Conservation (phyloP, 2,888 invertebrate genomes). For the Aplocera efformata region DNA sequence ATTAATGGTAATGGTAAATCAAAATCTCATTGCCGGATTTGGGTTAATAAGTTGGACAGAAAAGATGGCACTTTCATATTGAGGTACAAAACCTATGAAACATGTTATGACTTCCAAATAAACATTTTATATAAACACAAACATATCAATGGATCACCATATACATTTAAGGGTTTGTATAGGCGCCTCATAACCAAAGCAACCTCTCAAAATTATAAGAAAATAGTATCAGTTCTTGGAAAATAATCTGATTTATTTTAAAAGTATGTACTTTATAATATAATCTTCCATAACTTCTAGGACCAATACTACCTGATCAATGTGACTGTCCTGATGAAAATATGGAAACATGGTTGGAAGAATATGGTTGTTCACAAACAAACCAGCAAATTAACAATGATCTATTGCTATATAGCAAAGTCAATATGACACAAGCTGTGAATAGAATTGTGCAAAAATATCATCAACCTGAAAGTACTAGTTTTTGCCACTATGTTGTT, state of each 20-base stretch:
- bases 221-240: no score
- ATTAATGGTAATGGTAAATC: conserved; percentile 81
- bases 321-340: conserved; percentile 89
- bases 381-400: conserved; percentile 87
- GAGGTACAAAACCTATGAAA: conserved; percentile 89
- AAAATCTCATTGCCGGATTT: conserved; percentile 83
- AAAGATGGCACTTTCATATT: conserved; percentile 92
- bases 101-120: conserved; percentile 86
- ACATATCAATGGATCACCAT: conserved; percentile 84
- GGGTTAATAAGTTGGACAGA: conserved; percentile 88
- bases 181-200: background rate
- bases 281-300: conserved; percentile 49
- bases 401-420: conserved; percentile 82
- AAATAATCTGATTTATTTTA: no score
- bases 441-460: conserved; percentile 84
- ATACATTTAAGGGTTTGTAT: conserved; percentile 79
- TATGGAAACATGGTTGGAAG: conserved; percentile 83
- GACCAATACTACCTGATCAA: conserved; percentile 87
- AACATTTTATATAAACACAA: conserved; percentile 82
- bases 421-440: conserved; percentile 86
- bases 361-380: conserved; percentile 82
- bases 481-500: conserved; percentile 94
- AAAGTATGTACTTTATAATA: no score
- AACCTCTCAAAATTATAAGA: no score
- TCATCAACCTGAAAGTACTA: conserved; percentile 89